These are phyloP conservation scores for Suricata suricatta DNA, from an alignment of 2,113 vertebrate species.

Conservation along the genomic window DNA sequence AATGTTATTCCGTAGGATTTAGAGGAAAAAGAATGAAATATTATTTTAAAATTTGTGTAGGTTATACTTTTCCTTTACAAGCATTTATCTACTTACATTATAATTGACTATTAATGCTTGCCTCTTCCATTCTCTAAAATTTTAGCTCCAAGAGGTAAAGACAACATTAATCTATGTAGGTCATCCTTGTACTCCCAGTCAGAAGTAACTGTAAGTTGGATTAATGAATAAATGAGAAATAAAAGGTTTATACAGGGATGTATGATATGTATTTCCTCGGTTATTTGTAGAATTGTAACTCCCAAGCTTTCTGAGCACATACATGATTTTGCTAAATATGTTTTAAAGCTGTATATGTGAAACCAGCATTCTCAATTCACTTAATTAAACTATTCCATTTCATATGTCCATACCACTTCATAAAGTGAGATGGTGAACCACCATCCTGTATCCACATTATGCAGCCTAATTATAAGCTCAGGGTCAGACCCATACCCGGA, in stretches of 20 bases:
- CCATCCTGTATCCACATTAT: constrained; percentile 58
- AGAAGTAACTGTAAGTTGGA: not conserved
- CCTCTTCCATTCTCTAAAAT: not conserved
- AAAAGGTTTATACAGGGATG: not conserved
- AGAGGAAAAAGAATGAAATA: not conserved
- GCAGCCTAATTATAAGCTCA: constrained; percentile 67
- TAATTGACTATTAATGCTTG: not conserved
- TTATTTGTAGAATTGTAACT: not conserved
- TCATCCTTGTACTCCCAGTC: not conserved
- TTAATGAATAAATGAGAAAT: constrained; percentile 26
- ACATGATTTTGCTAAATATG: constrained; percentile 46
- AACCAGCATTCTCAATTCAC: constrained; percentile 23
- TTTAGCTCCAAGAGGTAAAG: not conserved
- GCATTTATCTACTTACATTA: not conserved
- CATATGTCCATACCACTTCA: constrained; percentile 36
- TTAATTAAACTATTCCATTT: constrained; percentile 54
- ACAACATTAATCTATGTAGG: not conserved
- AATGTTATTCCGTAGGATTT: not conserved
- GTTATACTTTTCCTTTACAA: constrained; percentile 3
- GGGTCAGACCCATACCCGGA: constrained; percentile 48
- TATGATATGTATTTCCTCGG: not conserved
- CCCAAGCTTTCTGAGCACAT: constrained; percentile 1
- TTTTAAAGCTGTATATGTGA: constrained; percentile 42
- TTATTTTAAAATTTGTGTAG: constrained; percentile 23
- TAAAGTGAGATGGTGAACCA: constrained; percentile 37